Base-by-base conservation (phyloP, 2,797 vertebrate genomes). In the Enteromius radiatus region DNA sequence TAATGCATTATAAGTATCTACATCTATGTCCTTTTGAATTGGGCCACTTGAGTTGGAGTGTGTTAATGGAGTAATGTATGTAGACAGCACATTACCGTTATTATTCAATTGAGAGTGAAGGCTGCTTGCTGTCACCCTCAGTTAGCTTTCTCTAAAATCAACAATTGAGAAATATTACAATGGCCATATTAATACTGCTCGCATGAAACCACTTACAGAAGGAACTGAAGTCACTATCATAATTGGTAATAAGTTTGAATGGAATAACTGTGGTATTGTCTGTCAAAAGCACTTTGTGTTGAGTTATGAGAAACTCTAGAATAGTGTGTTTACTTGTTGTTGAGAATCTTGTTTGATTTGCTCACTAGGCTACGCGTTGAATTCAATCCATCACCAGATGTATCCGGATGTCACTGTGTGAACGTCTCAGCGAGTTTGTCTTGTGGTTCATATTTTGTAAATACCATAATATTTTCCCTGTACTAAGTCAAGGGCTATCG, bases 161-260 rank as follows among this genome's bases (percentile, higher is more conserved):
- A 84, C 78, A 76, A 84, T 76, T 76, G 63, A 80, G 61, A 80
- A 61, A 64, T 68, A 84, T 76, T 80, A 84, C 47, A 59, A 41
- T 80, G 52, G 68, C 49, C 28, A 36, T 33, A 65, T 68, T 64
- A 84, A 84, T 79, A 68, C 54, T 80, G 77, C 77, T 75, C 3
- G 14, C 67, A 71, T n/a, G 45, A 41, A 56, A 28, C 64, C 63
- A 41, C 31, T 78, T 68, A 64, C 41, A 31, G 41, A 36, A 64
- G 56, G 56, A 73, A 38, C 41, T 63, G 38, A 73, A 56, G 54
- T 71, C 78, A 61, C 38, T 47, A 38, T 63, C 9, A 64, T 28
- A 23, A 9, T 49, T 71, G 69, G 52, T 31, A 81, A 71, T 64
- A 28, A 26, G 54, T 23, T 78, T 38, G 28, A 17, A 43, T 54